These are phyloP conservation scores for Dendrophyllia cribrosa DNA, from an alignment of 64 coral and sea anemone species.

Conservation along the genomic window DNA sequence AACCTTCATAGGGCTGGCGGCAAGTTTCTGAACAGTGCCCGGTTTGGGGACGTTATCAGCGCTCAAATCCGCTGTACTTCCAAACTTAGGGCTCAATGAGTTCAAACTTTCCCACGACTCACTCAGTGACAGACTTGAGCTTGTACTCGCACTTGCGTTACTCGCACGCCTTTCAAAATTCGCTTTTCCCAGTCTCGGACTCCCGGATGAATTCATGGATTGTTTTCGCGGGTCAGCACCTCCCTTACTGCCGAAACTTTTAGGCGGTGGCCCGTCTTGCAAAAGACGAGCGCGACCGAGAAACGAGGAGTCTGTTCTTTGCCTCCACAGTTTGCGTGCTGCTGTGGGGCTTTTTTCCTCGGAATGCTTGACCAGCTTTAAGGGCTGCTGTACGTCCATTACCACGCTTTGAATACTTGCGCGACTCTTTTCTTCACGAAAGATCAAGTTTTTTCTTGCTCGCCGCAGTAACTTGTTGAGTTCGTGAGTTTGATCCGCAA, in stretches of 20 bases:
- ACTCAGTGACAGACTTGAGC: conserved; percentile 84
- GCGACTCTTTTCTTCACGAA: conserved; percentile 94
- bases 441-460: conserved; percentile 87
- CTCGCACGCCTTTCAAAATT: conserved; percentile 2
- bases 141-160: conserved; percentile 58
- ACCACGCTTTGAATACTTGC: conserved; percentile 84
- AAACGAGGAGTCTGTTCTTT: conserved; percentile 79
- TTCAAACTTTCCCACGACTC: conserved; percentile 80
- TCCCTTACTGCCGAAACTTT: conserved; percentile 50
- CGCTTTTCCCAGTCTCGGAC: background rate
- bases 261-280: conserved; percentile 79
- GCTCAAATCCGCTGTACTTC: conserved; percentile 72
- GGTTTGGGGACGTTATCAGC: conserved; percentile 5
- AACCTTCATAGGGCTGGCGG: background rate
- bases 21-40: conserved; percentile 15
- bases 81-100: conserved; percentile 70
- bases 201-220: background rate
- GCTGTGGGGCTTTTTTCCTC: conserved; percentile 40
- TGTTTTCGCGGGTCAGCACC: background rate
- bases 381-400: conserved; percentile 25
- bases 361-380: conserved; percentile 12
- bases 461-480: conserved; percentile 66
- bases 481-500: conserved; percentile 78
- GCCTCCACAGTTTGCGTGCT: conserved; percentile 40
- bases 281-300: conserved; percentile 50